These are phyloP conservation scores for Chrysaora quinquecirrha DNA, from an alignment of 30 jellyfish, hydroid and myxozoan species.

Conservation along the genomic window DNA sequence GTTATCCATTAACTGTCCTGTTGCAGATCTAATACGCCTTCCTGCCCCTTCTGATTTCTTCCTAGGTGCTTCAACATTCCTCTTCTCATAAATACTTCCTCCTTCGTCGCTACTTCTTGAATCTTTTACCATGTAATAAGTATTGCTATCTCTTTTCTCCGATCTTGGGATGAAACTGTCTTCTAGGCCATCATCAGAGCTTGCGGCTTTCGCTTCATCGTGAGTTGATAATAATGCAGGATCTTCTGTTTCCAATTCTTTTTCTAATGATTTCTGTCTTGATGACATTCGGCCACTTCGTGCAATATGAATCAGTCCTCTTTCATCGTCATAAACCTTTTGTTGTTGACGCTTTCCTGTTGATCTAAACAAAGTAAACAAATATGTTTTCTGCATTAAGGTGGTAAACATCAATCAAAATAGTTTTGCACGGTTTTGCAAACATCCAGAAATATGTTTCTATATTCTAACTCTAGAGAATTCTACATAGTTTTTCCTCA, in stretches of 20 bases:
- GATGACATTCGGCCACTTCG: conserved; percentile 75
- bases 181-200: conserved; percentile 57
- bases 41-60: conserved; percentile 65
- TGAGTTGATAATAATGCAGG: conserved; percentile 25
- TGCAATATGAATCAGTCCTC: conserved; percentile 58
- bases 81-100: conserved; percentile 48
- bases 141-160: background rate
- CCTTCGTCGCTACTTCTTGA: conserved; percentile 14
- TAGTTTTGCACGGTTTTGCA: too few species aligned
- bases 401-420: too few species aligned
- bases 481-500: too few species aligned
- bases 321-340: conserved; percentile 41
- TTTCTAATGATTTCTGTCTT: conserved; percentile 66
- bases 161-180: conserved; percentile 50
- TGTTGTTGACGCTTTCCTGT: conserved; percentile 13
- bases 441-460: too few species aligned
- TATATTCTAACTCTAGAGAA: too few species aligned
- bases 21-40: conserved; percentile 53
- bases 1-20: conserved; percentile 58
- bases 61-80: conserved; percentile 61
- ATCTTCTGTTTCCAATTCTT: conserved; percentile 47
- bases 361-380: background rate
- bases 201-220: conserved; percentile 42
- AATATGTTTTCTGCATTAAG: background rate
- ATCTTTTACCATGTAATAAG: conserved; percentile 18